These are phyloP conservation scores for Typhlomys cinereus DNA, from an alignment of 2,113 vertebrate species.

Conservation along the genomic window DNA sequence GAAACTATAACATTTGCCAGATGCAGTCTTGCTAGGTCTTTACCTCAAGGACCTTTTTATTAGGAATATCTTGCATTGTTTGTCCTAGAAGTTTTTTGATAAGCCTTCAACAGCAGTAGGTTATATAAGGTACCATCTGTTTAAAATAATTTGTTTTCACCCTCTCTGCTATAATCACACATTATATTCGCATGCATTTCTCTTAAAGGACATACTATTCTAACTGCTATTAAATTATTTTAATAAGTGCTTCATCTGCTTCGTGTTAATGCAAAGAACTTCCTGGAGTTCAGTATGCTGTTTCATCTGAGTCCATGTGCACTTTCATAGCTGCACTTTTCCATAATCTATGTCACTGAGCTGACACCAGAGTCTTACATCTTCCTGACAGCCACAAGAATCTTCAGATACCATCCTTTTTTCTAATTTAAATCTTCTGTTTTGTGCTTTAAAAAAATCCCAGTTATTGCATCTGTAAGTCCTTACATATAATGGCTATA, in stretches of 20 bases:
- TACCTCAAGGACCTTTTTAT: not conserved
- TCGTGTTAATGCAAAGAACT: not conserved
- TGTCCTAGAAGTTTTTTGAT: not conserved
- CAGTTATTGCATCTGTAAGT: not conserved
- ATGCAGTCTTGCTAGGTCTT: not conserved
- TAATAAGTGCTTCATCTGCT: not conserved
- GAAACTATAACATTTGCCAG: not conserved
- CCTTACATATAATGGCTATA: not conserved
- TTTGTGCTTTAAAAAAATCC: not conserved
- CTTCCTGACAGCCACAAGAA: not conserved
- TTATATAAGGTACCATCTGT: not conserved
- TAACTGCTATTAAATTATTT: slow-evolving; percentile 25
- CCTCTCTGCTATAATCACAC: not conserved
- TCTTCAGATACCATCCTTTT: not conserved
- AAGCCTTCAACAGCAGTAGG: not conserved
- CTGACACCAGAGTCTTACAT: not conserved
- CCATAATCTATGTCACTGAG: not conserved
- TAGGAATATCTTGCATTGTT: not conserved
- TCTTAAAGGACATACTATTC: not conserved
- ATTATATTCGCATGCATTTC: not conserved
- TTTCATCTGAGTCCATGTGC: not conserved
- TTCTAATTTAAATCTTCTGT: not conserved
- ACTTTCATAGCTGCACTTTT: not conserved
- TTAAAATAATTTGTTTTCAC: not conserved
- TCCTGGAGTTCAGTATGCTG: too few relatives aligned